A percentile compares a stretch with the other conserved stretches of the same genome.
phyloP scores from a whole-genome alignment of 2,113 vertebrate species.

The Festucalex cinctus region DNA sequence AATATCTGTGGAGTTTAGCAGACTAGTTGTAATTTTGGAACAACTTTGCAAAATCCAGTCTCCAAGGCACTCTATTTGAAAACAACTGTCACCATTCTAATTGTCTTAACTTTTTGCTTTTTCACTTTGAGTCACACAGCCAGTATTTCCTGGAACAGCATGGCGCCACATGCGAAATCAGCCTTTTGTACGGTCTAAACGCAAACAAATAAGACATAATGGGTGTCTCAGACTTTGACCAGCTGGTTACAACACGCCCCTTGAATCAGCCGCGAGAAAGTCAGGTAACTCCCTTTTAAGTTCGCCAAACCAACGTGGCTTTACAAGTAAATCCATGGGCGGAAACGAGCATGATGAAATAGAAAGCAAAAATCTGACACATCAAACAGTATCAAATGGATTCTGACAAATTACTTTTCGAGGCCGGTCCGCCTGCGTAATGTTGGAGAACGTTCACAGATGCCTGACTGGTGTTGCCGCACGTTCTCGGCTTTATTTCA shows the following conservation, averaged over 20 bases:
- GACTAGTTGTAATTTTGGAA: not conserved
- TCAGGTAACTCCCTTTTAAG: not conserved
- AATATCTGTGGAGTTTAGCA: not conserved
- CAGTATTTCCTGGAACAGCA: constrained; percentile 18
- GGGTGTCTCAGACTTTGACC: not conserved
- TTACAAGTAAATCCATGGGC: constrained; percentile 10
- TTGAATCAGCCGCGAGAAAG: not conserved
- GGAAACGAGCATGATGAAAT: constrained; percentile 37
- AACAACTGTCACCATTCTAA: not conserved
- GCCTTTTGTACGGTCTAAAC: constrained; percentile 17
- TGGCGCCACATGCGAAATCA: constrained; percentile 12
- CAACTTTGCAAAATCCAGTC: not conserved
- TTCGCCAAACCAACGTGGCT: constrained; percentile 10
- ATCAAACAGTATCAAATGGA: constrained; percentile 23
- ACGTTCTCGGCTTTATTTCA: not conserved
- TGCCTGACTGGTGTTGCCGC: not conserved
- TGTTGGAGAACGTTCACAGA: not conserved
- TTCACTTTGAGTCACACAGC: constrained; percentile 5
- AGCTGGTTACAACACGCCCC: not conserved
- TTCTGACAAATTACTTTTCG: constrained; percentile 1
- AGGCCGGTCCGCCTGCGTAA: not conserved
- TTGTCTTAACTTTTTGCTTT: not conserved
- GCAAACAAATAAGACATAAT: not conserved
- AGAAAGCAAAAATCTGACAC: constrained; percentile 29
- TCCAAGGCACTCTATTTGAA: not conserved